A percentile compares a stretch with the other conserved stretches of the same genome.
These are phyloP conservation scores for Trypoxylus dichotomus DNA, from an alignment of 1,140 invertebrate species.

Conservation along the genomic window DNA sequence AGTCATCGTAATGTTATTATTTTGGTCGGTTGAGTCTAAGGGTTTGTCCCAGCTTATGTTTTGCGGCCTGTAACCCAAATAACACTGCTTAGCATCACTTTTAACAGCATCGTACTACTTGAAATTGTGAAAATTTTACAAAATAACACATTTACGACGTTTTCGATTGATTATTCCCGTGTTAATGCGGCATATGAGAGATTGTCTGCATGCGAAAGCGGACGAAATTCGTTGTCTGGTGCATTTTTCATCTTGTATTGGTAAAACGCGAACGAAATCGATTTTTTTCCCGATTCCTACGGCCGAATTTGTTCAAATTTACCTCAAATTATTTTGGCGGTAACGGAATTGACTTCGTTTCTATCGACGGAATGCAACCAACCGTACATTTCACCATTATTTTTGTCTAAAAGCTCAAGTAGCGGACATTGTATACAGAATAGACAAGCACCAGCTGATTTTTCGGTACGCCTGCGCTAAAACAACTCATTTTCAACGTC, in stretches of 20 bases:
- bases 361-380: slow-evolving; percentile 9
- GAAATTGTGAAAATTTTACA: neutral
- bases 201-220: neutral
- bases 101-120: neutral
- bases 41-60: slow-evolving; percentile 56
- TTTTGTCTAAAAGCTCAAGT: neutral
- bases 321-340: slow-evolving; percentile 13
- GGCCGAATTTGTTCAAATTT: neutral
- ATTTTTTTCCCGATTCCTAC: neutral
- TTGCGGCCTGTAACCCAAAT: slow-evolving; percentile 45
- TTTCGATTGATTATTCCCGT: neutral
- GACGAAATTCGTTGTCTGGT: neutral
- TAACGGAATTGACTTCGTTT: neutral
- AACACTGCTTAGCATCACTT: neutral
- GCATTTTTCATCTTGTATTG: neutral
- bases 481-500: slow-evolving; percentile 5
- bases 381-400: slow-evolving; percentile 13
- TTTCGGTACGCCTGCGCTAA: neutral
- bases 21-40: slow-evolving; percentile 67
- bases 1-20: slow-evolving; percentile 85
- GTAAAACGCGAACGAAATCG: neutral
- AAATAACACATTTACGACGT: neutral
- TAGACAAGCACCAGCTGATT: slow-evolving; percentile 10
- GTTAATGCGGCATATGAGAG: neutral
- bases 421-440: neutral